Base-by-base conservation (phyloP, 2,888 invertebrate species). In the Pristionchus maxplancki region DNA sequence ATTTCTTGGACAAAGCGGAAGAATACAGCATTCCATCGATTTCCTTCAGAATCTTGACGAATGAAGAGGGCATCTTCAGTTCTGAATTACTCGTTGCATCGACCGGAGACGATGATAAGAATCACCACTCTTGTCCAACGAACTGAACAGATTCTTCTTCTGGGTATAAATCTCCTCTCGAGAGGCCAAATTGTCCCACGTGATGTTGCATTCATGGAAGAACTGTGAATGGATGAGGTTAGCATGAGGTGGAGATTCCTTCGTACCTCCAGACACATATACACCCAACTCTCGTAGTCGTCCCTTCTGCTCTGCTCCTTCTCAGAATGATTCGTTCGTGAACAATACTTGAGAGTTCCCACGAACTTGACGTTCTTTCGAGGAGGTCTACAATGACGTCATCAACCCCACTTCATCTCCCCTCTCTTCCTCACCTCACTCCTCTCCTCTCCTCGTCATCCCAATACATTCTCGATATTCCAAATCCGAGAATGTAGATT, bases 181-280 rank as follows among this genome's bases (percentile, higher is more conserved):
- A 1, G 13, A 2, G 17, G 20, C 31, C 37, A 9, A 13, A 15
- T 31, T 67, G 64, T 67, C 34, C 64, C 64, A 67, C 1, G 28
- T 34, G 34, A 67, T 11, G 34, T 67, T 58, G 9, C 9, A 5
- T 9, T 58, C 64, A 15, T 28, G 31, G 64, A 31, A 67, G 31
- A 67, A 67, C 64, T 67, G 64, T n/a, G n/a, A n/a, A n/a, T n/a
- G n/a, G n/a, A n/a, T n/a, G n/a, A n/a, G n/a, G n/a, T n/a, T n/a
- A n/a, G n/a, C n/a, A n/a, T n/a, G 64, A n/a, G n/a, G n/a, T n/a
- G n/a, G n/a, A 44, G 44, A 44, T 44, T 44, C n/a, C n/a, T n/a
- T n/a, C 37, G 9, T 11, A 78, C 78, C 48, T 78, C 78, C 28
- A 78, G n/a, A 40, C 40, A 44, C 78, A 78, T 78, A 44, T 44